Evolutionary conservation across 2,888 invertebrate genomes (phyloP), one percentile per base, ranked within the genome.

Genomic region (Noctua fimbriata): DNA sequence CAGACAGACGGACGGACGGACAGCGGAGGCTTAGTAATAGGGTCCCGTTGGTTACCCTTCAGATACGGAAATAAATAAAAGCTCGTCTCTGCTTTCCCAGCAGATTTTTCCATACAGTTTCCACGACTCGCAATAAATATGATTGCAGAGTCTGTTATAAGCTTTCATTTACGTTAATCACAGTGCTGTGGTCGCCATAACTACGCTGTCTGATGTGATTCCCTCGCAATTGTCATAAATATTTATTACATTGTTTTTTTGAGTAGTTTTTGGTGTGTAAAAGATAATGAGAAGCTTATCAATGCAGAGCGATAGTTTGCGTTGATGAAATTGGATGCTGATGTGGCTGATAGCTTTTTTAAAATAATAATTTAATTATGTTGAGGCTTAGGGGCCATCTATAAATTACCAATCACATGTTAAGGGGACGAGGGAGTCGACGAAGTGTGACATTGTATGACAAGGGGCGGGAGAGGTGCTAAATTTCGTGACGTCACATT

Each of bases 121-220:
- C 10, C 36, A 49, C 44, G 9, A 21, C 9, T 21, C 18, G 36
- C 76, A 76, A 89, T 88, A 89, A 91, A 91, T 88, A 89, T 32
- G 58, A 83, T 78, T 79, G 83, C 86, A 85, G 79, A 73, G 82
- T 79, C 88, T 80, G 85, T 83, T 92, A 90, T 58, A 88, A 90
- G 86, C 79, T 82, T 79, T 86, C 82, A 89, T 91, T 91, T 84
- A 81, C 86, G 88, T 89, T 91, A 92, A 90, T 90, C 89, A 88
- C 84, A 69, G 69, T 73, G 82, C 86, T 86, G 88, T 89, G 86
- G 74, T 32, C 44, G 41, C 66, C 66, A 28, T 41, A 18, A 85
- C 55, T 73, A 67, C 74, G 21, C 58, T 47, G 73, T 74, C 70
- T 16, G 78, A 79, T 73, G 78, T 78, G 82, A 85, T 82, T 84